Conservation (phyloP, 64 coral and sea anemone species). For the Dendrophyllia cribrosa region DNA sequence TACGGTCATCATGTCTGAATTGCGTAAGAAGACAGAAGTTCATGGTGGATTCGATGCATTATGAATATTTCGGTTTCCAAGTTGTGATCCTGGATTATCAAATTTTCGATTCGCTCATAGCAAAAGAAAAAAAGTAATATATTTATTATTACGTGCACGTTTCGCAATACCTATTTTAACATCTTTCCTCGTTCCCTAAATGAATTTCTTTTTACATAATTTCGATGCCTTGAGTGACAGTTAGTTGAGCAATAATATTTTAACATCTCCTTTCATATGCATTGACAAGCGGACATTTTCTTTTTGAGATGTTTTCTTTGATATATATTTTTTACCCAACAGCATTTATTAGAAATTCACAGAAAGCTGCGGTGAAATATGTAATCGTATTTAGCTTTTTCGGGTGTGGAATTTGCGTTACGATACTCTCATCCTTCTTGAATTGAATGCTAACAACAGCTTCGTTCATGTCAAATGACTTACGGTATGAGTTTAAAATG, state of each 20-base stretch:
- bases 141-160: not conserved
- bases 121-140: not conserved
- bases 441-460: no score
- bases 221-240: not conserved
- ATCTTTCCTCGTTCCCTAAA: not conserved
- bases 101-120: not conserved
- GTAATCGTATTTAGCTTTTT: not conserved
- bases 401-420: not conserved
- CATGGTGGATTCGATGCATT: not conserved
- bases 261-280: no score
- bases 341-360: no score
- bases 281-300: no score
- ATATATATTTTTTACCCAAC: no score
- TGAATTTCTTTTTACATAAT: no score
- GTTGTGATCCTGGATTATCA: not conserved
- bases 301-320: no score
- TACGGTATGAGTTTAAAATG: no score
- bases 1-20: not conserved
- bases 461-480: no score
- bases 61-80: conserved; percentile 52
- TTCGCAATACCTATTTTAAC: not conserved
- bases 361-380: no score
- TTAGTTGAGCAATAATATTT: not conserved
- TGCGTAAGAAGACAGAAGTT: not conserved
- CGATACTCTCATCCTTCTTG: not conserved